Base-by-base conservation (phyloP, 2,797 vertebrate species). In the Mallotus villosus region DNA sequence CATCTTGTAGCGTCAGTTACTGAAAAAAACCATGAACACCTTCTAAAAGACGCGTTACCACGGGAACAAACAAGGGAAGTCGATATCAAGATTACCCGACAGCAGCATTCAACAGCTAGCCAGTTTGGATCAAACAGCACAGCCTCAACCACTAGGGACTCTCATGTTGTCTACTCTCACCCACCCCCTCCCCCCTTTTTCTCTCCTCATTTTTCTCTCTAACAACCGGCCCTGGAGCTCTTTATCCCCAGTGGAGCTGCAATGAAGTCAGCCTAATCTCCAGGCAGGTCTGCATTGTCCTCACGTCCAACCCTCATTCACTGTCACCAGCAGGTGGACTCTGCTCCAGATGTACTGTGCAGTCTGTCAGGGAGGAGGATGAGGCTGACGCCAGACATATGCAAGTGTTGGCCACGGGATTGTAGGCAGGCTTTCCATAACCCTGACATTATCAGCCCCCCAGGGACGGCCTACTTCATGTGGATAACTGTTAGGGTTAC, bases 281-380 rank as follows among this genome's bases (percentile, higher is more conserved):
- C 34, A 65, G 75, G 70, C 67, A 64, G 71, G 34, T 63, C 60
- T 32, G 57, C 75, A 37, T 71, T 65, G 71, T 78, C 75, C 75
- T 78, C 68, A 71, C 68, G 69, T 78, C 78, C 49, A 72, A 27
- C 49, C 41, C 68, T 73, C 75, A 78, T 76, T 78, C 79, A 80
- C 73, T 72, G 64, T 55, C 63, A 37, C 62, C 74, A 61, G 72
- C 70, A 72, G 76, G 68, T 62, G 70, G 65, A 62, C 71, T 41
- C 70, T 67, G 73, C 68, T 73, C 46, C 72, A 64, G 72, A 77
- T 75, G 66, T 59, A 62, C 74, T 51, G 67, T 22, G 17, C 41
- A 63, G 67, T 65, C 60, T 67, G 60, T 65, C 63, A 24, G 24
- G 61, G 17, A 27, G 67, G 49, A 53, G 75, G 46, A 57, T 57